Base-by-base conservation (phyloP, 2,113 vertebrate species). In the Rhegmatorhina hoffmannsi region DNA sequence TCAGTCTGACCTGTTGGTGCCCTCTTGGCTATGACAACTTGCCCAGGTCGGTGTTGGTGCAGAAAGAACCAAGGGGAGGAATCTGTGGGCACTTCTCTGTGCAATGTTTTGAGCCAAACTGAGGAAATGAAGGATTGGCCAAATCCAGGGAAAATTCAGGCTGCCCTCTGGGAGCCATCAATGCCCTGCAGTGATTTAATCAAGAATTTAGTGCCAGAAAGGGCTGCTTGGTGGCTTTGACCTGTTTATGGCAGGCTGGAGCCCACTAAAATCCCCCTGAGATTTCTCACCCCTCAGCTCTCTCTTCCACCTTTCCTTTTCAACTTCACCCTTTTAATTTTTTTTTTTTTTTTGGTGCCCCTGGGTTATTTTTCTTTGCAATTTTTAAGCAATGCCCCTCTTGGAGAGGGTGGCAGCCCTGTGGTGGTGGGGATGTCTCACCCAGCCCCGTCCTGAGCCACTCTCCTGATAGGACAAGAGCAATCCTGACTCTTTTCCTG, bases 381-480 rank as follows among this genome's bases (percentile, higher is more conserved):
- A 11, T 20, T 17, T 59, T 38, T 31, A 17, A 77, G 18, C 5
- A 14, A 9, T 19, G 20, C 18, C 8, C 20, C 26, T 58, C 26
- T 38, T 34, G 21, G 15, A 40, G 62, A 40, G 0, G 1, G 3
- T 16, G 31, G 21, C 49, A 17, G 28, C 58, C n/a, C 17, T 50
- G 43, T 33, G 11, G 2, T 2, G 6, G 14, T 7, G 66, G 56
- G 47, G 31, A 20, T 47, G 15, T 89, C 73, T 69, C 3, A 0
- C 17, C 29, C 67, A 20, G 55, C 33, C 46, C 31, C 29, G 8
- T 36, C 74, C 43, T 36, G 12, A 92, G 75, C 67, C 90, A 56
- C 68, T 89, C 74, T 68, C 14, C 40, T 64, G 91, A 43, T 56
- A 78, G 73, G 95, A 95, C 92, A 90, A 89, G 59, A 90, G 69